phyloP scores from a whole-genome alignment of 2,797 vertebrate genomes.

The Silurus lanzhouensis region DNA sequence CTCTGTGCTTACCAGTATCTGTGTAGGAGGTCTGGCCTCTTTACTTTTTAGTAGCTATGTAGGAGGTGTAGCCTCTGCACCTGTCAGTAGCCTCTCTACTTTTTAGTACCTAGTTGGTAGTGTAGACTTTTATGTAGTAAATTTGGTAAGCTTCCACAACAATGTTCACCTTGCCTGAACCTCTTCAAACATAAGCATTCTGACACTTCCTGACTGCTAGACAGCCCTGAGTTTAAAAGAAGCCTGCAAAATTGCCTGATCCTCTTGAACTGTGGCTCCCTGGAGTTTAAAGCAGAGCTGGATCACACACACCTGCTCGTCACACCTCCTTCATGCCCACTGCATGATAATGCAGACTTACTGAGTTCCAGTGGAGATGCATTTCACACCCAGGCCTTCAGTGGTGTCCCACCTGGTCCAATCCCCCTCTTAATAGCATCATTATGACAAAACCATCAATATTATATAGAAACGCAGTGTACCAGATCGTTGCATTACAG shows the following conservation, averaged over 20 bases:
- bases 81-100: background rate
- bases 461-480: no score
- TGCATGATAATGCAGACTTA: constrained; percentile 43
- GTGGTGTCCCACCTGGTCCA: no score
- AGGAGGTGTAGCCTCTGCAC: background rate
- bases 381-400: no score
- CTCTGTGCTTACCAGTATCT: background rate
- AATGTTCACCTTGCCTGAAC: background rate
- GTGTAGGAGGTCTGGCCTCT: background rate
- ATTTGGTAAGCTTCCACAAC: background rate
- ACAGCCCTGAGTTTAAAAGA: background rate
- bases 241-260: background rate
- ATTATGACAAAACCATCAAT: no score
- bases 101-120: background rate
- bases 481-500: no score
- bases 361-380: background rate
- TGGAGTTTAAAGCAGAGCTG: constrained; percentile 10
- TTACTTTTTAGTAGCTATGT: background rate
- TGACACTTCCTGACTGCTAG: background rate
- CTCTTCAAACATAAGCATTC: background rate
- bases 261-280: constrained; percentile 2
- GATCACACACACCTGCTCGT: constrained; percentile 4
- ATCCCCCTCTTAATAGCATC: no score
- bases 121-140: no score
- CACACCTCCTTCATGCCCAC: constrained; percentile 26